These are phyloP conservation scores for Bufo bufo DNA, from an alignment of 2,113 vertebrate species.

Conservation along the genomic window DNA sequence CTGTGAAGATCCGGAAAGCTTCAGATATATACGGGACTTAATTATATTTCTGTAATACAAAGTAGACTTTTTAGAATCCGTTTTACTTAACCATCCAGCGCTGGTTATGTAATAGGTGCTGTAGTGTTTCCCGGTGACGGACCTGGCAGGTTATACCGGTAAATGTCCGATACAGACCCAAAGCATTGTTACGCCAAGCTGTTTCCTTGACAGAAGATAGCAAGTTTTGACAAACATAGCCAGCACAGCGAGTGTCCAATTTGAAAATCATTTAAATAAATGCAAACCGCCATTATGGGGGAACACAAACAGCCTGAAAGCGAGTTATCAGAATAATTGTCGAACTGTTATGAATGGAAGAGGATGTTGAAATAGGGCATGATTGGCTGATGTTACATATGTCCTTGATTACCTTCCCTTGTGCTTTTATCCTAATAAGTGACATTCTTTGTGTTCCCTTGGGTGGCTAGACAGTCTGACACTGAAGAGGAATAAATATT, in stretches of 20 bases:
- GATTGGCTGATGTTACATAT: slow-evolving; percentile 99
- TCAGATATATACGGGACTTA: no score
- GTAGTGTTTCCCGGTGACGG: neutral
- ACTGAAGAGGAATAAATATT: slow-evolving; percentile 99
- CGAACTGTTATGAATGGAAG: slow-evolving; percentile 91
- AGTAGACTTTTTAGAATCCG: neutral
- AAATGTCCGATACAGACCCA: neutral
- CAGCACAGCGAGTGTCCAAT: slow-evolving; percentile 86
- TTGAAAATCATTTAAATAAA: slow-evolving; percentile 95
- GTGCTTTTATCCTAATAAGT: slow-evolving; percentile 99
- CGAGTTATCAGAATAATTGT: slow-evolving; percentile 98
- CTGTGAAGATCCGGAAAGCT: no score
- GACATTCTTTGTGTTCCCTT: slow-evolving; percentile 98
- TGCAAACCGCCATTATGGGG: slow-evolving; percentile 88
- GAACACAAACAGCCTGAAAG: slow-evolving; percentile 91
- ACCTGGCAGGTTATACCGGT: neutral
- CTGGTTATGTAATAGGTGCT: neutral
- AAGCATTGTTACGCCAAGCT: slow-evolving; percentile 65
- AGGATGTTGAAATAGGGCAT: slow-evolving; percentile 86
- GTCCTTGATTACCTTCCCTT: slow-evolving; percentile 99
- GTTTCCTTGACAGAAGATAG: slow-evolving; percentile 80
- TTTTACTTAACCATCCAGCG: neutral
- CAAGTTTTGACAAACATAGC: slow-evolving; percentile 84
- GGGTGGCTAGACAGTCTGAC: slow-evolving; percentile 99
- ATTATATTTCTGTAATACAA: no score